phyloP scores from a whole-genome alignment of 1,140 invertebrate species.

The Zaprionus africanus region DNA sequence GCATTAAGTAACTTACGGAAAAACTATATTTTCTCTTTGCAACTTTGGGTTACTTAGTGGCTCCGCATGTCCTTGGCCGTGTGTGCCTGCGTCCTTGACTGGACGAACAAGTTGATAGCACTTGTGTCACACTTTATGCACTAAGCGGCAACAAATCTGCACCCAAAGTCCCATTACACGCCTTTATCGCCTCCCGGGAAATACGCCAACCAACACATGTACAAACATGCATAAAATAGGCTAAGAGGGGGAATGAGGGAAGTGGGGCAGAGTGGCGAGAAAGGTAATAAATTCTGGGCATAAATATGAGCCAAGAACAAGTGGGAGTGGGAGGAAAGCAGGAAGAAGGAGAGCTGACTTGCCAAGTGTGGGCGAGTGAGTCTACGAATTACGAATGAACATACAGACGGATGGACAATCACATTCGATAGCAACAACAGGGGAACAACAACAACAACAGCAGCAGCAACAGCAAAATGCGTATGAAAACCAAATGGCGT shows the following conservation, averaged over 20 bases:
- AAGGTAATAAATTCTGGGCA: conserved; percentile 63
- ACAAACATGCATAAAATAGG: conserved; percentile 1
- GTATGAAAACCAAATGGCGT: conserved; percentile 54
- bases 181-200: conserved; percentile 45
- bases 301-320: conserved; percentile 55
- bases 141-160: conserved; percentile 45
- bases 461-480: not conserved
- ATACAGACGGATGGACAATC: not conserved
- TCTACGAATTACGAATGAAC: not conserved
- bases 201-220: conserved; percentile 14
- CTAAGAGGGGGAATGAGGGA: not conserved
- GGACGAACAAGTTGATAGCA: conserved; percentile 36
- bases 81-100: conserved; percentile 30
- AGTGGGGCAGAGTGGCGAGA: conserved; percentile 1
- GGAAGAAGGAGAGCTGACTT: not conserved
- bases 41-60: conserved; percentile 9
- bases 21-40: not conserved
- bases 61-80: too few relatives aligned
- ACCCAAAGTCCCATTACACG: conserved; percentile 47
- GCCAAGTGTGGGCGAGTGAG: too few relatives aligned
- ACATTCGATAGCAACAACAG: conserved; percentile 14
- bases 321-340: not conserved
- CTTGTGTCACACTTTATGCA: conserved; percentile 48
- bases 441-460: not conserved
- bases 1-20: not conserved